Conservation (phyloP, 2,113 vertebrate genomes). For the Australoheros scitulus region DNA sequence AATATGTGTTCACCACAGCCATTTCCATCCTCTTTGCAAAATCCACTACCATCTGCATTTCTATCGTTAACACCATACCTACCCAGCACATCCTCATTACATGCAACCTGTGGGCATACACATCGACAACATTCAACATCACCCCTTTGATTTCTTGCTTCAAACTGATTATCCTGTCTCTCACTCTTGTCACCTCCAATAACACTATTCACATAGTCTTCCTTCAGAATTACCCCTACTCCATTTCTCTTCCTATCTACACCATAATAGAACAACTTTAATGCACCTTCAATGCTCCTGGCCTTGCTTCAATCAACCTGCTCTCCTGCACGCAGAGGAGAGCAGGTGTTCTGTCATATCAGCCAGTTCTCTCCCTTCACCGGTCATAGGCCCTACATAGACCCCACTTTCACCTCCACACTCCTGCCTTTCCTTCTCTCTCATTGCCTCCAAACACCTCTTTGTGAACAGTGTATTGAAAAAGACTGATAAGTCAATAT, state of each 20-base stretch:
- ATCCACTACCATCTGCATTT: neutral
- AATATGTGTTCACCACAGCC: too few species aligned
- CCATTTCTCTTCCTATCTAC: neutral
- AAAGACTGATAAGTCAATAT: neutral
- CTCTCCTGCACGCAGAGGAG: neutral
- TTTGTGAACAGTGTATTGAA: too few species aligned
- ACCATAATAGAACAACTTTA: neutral
- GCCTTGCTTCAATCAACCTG: neutral
- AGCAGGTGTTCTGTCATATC: too few species aligned
- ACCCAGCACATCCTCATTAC: neutral
- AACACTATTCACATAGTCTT: neutral
- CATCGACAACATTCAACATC: neutral
- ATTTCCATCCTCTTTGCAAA: neutral
- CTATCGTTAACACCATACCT: neutral
- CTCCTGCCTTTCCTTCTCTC: neutral
- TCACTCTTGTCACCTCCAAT: neutral
- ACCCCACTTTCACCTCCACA: neutral
- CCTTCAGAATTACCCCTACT: neutral
- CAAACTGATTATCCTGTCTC: neutral
- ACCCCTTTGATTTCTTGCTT: neutral
- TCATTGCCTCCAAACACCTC: neutral
- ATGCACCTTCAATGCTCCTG: neutral
- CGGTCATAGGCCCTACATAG: neutral
- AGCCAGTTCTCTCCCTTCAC: neutral
- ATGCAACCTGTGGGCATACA: neutral